phyloP scores from a whole-genome alignment of 2,888 invertebrate genomes.

The Eulithis testata region DNA sequence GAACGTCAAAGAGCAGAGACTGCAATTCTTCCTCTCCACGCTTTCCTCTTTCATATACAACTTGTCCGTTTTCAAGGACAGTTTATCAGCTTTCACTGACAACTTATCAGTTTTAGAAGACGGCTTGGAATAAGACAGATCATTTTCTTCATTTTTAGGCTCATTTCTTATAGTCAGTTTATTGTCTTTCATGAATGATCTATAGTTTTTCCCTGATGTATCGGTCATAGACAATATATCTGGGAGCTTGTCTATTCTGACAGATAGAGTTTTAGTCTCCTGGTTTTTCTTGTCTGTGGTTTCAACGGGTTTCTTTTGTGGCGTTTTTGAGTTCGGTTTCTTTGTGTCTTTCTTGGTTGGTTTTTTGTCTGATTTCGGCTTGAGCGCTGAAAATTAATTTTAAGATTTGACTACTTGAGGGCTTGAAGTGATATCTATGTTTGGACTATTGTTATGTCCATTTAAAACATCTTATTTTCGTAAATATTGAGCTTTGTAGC shows the following conservation, averaged over 20 bases:
- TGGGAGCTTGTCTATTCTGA: conserved; percentile 29
- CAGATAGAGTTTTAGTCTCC: conserved; percentile 19
- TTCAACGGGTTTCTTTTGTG: conserved; percentile 25
- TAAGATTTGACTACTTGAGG: too few species aligned
- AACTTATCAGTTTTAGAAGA: conserved; percentile 30
- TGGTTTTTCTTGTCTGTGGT: conserved; percentile 29
- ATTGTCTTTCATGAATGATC: conserved; percentile 32
- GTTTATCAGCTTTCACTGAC: conserved; percentile 18
- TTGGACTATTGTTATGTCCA: too few species aligned
- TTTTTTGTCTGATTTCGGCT: conserved; percentile 63
- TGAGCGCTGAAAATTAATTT: conserved; percentile 55
- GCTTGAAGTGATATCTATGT: too few species aligned
- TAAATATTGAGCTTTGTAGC: too few species aligned
- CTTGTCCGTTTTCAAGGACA: conserved; percentile 29
- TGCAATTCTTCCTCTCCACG: conserved; percentile 56
- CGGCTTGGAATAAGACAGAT: neutral
- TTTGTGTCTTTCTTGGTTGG: conserved; percentile 37
- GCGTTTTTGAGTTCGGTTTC: conserved; percentile 17
- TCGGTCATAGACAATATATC: conserved; percentile 16
- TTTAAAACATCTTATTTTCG: too few species aligned
- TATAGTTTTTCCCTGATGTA: conserved; percentile 31
- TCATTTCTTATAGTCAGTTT: conserved; percentile 27
- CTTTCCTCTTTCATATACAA: conserved; percentile 26
- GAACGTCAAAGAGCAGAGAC: conserved; percentile 64
- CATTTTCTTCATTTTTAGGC: conserved; percentile 6